Base-by-base conservation (phyloP, 1,140 invertebrate genomes). In the Hypsibius dujardini region DNA sequence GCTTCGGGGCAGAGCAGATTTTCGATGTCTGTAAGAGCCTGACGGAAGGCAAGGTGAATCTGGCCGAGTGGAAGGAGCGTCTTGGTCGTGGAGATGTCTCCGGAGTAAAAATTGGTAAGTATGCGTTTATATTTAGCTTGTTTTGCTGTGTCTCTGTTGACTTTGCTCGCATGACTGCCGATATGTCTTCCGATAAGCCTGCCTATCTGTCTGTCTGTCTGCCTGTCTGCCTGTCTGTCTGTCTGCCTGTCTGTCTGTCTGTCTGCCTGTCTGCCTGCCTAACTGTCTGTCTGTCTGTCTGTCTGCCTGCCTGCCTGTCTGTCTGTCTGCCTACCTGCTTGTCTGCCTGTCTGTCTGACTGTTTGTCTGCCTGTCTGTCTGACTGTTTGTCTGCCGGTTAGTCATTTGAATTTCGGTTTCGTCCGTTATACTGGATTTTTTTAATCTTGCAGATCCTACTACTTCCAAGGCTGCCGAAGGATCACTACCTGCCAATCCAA, bases 11-110 rank as follows among this genome's bases (percentile, higher is more conserved):
- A n/a, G n/a, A n/a, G n/a, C n/a, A n/a, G n/a, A n/a, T n/a, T n/a
- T n/a, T 56, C 50, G n/a, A n/a, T 7, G n/a, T 56, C 50, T 56
- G 50, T 56, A n/a, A 56, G n/a, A 7, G n/a, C 7, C 50, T 56
- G 50, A 56, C 50, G 40, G 46, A 47, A 14, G 72, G 72, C 40
- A 62, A 70, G 42, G 59, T 67, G 42, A 56, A 69, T 59, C 50
- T 56, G 50, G 7, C 50, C 50, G 50, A 56, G n/a, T 56, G 50
- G 50, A 56, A 56, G 50, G 50, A 56, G n/a, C 7, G 50, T 56
- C n/a, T 56, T n/a, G 7, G n/a, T 56, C 50, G n/a, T 7, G 50
- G n/a, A 56, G n/a, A 56, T 56, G 7, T n/a, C 50, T 7, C 50
- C 50, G 7, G n/a, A 56, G n/a, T n/a, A 7, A 7, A 56, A 56